Evolutionary conservation across 2,113 vertebrate species (phyloP), one percentile per base, ranked within the genome.

Genomic region (Harpagus bidentatus): DNA sequence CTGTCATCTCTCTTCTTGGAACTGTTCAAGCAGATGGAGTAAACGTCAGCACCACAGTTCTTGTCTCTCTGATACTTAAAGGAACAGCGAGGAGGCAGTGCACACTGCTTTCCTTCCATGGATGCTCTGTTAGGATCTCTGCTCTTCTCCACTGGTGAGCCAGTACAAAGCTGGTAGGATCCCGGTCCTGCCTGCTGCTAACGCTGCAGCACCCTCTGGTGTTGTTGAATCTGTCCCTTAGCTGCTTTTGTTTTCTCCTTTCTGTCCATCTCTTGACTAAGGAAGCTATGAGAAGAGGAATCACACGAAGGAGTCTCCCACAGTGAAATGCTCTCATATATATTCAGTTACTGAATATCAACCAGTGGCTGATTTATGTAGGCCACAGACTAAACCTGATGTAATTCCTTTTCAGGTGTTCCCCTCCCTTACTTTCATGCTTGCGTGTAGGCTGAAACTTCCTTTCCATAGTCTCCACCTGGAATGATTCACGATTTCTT

Each of bases 131-230:
- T 40, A 2, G 23, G 25, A 55, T 82, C 52, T 18, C 18, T 42
- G 3, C 29, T 72, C 21, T n/a, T 48, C 58, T 67, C 42, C 0
- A 0, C 0, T 4, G 22, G 7, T 52, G 55, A 76, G 47, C 29
- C 5, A 1, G 11, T 20, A 14, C 72, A 21, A 43, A 76, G 56
- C 66, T 34, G 56, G 2, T 13, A 47, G 47, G 38, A 71, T 63
- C 11, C 13, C 0, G 7, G 13, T 48, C 48, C 36, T 86, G 45
- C 16, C 34, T 61, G 58, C 61, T 89, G 69, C 91, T 72, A 74
- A 65, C 76, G 78, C 95, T 71, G 71, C 82, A 96, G 92, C 94
- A 93, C 95, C 92, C 97, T 96, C 96, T 97, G 88, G 3, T 82
- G 94, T 65, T 95, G 55, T 26, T 70, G 34, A 23, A 2, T 40